Evolutionary conservation across 2,888 invertebrate species (phyloP), one percentile per base, ranked within the genome.

Genomic region (Eugnorisma glareosa): DNA sequence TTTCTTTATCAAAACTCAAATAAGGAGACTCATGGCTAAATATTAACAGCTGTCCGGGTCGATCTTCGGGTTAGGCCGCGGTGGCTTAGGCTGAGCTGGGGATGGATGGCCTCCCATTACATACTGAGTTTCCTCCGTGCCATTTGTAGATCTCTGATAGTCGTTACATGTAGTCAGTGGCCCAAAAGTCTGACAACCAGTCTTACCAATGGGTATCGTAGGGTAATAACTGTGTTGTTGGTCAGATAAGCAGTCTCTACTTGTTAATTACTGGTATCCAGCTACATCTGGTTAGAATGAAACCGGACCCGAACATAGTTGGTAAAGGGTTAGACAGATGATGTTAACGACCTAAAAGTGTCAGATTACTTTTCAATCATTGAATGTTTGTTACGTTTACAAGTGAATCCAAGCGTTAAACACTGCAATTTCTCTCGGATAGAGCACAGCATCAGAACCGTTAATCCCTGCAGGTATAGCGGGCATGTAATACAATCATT

Each of bases 401-500:
- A 48, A 71, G 54, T 77, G 28, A 75, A 61, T 71, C 40, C 68
- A 48, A 59, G 64, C 83, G 59, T 66, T 45, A 71, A 76, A 82
- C 48, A 37, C 40, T 57, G 45, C 21, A 78, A 73, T 83, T 63
- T 59, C 45, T 64, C 24, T 84, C 72, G n/a, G 54, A 75, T 84
- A 87, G 28, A 67, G 48, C 69, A 79, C 84, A 83, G 75, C 37
- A 37, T 54, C 64, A 6, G 57, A 83, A 79, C 88, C 88, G 89
- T 86, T 88, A 88, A 71, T 80, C 81, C 89, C 87, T 84, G 73
- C 75, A 67, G 83, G 73, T 59, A 64, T 67, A 80, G 75, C 77
- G 76, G 71, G 73, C 88, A 86, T 89, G 89, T 85, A 87, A 68
- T 67, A 70, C n/a, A 66, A 81, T 75, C 78, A 89, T 81, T 71